These are phyloP conservation scores for Cyclophora albipunctata DNA, from an alignment of 2,888 invertebrate species.

Conservation along the genomic window DNA sequence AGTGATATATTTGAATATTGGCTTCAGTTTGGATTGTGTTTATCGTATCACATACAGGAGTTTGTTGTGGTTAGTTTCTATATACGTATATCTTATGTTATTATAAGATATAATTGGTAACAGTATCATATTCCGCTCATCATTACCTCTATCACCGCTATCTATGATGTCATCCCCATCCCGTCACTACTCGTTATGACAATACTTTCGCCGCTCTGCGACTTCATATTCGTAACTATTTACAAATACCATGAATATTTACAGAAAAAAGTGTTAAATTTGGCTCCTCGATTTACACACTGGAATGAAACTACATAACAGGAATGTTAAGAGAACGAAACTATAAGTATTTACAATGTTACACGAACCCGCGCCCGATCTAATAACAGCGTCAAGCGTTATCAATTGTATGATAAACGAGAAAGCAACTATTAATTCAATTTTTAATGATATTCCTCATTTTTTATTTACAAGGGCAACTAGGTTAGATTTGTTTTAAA, in stretches of 20 bases:
- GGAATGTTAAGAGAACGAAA: conserved; percentile 64
- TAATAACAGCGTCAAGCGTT: conserved; percentile 61
- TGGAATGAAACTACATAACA: conserved; percentile 66
- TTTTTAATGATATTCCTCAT: conserved; percentile 40
- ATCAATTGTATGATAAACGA: conserved; percentile 45
- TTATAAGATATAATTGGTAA: conserved; percentile 48
- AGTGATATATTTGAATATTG: conserved; percentile 12
- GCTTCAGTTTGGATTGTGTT: conserved; percentile 24
- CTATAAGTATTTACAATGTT: conserved; percentile 52
- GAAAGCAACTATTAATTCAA: conserved; percentile 43
- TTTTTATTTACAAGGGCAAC: conserved; percentile 54
- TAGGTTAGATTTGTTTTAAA: conserved; percentile 36
- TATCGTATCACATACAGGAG: conserved; percentile 31
- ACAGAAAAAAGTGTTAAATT: conserved; percentile 59
- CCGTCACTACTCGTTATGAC: conserved; percentile 37
- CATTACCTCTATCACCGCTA: conserved; percentile 29
- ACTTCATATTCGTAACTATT: conserved; percentile 59
- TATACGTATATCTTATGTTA: conserved; percentile 22
- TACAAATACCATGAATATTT: conserved; percentile 60
- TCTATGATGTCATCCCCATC: conserved; percentile 40
- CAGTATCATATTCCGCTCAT: conserved; percentile 42
- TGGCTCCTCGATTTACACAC: conserved; percentile 57
- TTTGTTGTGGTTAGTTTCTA: conserved; percentile 26
- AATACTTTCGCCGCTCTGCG: conserved; percentile 60
- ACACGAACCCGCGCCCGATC: conserved; percentile 26